These are phyloP conservation scores for Capitella teleta DNA, from an alignment of 1,140 invertebrate species.

Conservation along the genomic window DNA sequence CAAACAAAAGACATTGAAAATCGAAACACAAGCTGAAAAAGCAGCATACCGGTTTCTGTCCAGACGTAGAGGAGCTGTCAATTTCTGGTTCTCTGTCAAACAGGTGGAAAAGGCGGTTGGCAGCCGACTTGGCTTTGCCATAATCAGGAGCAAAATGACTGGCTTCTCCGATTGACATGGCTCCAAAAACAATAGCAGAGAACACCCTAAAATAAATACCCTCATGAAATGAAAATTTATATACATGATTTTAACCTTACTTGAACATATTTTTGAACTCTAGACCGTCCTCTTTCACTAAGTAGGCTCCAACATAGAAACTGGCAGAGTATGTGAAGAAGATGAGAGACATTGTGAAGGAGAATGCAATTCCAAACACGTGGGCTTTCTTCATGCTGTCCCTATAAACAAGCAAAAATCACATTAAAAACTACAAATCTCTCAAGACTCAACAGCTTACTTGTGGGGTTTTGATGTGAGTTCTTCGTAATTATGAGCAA, in stretches of 20 bases:
- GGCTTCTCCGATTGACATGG: constrained; percentile 78
- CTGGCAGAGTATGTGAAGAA: constrained; percentile 46
- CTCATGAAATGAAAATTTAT: neutral
- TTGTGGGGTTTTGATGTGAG: neutral
- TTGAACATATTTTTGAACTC: constrained; percentile 26
- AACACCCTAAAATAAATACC: neutral
- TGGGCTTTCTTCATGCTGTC: constrained; percentile 10
- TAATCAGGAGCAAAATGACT: constrained; percentile 81
- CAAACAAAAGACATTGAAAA: too few relatives aligned
- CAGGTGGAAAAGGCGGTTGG: constrained; percentile 47
- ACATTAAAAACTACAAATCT: too few relatives aligned
- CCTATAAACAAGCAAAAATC: too few relatives aligned
- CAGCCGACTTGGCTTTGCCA: constrained; percentile 68
- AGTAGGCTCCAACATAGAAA: constrained; percentile 44
- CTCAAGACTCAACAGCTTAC: too few relatives aligned
- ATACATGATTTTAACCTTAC: constrained; percentile 14
- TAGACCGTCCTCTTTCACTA: constrained; percentile 29
- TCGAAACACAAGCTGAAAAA: too few relatives aligned
- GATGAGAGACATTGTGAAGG: constrained; percentile 41
- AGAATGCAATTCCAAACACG: constrained; percentile 4
- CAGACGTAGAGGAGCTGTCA: constrained; percentile 34
- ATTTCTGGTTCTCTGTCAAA: constrained; percentile 45
- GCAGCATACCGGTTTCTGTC: constrained; percentile 15
- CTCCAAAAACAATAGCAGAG: constrained; percentile 56
- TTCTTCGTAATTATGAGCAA: constrained; percentile 29